These are phyloP conservation scores for Kryptopterus vitreolus DNA, from an alignment of 2,797 vertebrate genomes.

Conservation along the genomic window DNA sequence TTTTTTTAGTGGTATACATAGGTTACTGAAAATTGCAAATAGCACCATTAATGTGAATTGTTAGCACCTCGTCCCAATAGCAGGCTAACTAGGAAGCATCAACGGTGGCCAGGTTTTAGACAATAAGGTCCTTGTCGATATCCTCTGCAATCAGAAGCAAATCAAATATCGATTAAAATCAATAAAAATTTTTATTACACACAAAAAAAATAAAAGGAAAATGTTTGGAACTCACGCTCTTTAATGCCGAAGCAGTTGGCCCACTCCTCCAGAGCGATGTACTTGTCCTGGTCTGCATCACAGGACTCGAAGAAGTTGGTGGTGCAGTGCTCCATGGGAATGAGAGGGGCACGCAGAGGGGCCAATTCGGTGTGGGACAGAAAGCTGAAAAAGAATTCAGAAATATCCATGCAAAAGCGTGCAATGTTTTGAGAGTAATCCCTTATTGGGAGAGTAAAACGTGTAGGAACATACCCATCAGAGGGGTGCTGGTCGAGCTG, in stretches of 20 bases:
- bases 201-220: background rate
- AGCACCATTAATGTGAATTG: slow-evolving; percentile 90
- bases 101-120: slow-evolving; percentile 76
- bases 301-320: slow-evolving; percentile 95
- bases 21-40: slow-evolving; percentile 72
- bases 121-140: slow-evolving; percentile 91
- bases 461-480: slow-evolving; percentile 80
- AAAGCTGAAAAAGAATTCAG: slow-evolving; percentile 74
- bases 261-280: slow-evolving; percentile 98
- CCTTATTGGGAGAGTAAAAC: background rate
- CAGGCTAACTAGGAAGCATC: slow-evolving; percentile 68
- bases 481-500: slow-evolving; percentile 95
- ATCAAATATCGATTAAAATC: slow-evolving; percentile 6
- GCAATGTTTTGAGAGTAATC: background rate
- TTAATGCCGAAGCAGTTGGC: slow-evolving; percentile 95
- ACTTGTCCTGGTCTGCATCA: slow-evolving; percentile 92
- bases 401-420: background rate
- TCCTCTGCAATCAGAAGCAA: slow-evolving; percentile 87
- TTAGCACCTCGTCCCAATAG: slow-evolving; percentile 87
- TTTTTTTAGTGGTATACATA: slow-evolving; percentile 80
- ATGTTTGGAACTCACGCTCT: slow-evolving; percentile 77
- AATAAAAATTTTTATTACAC: slow-evolving; percentile 7
- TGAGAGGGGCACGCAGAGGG: slow-evolving; percentile 93
- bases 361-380: slow-evolving; percentile 96
- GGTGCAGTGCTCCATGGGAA: slow-evolving; percentile 99